These are phyloP conservation scores for Leptinotarsa rubiginosa DNA, from an alignment of 2,888 invertebrate genomes.

Conservation along the genomic window DNA sequence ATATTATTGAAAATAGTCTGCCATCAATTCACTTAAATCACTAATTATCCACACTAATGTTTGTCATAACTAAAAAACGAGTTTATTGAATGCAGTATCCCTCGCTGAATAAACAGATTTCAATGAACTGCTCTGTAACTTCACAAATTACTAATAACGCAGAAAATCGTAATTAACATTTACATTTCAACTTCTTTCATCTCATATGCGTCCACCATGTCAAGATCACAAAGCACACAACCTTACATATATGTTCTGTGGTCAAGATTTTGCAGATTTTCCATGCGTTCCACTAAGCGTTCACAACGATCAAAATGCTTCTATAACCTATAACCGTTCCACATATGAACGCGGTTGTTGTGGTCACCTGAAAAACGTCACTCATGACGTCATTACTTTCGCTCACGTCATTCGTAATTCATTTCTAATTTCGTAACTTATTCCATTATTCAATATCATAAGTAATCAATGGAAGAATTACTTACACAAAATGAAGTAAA, in stretches of 20 bases:
- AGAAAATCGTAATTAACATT: slow-evolving; percentile 1
- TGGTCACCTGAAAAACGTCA: no score
- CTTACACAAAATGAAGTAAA: no score
- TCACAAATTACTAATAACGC: slow-evolving; percentile 10
- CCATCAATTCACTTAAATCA: slow-evolving; percentile 54
- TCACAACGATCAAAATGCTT: no score
- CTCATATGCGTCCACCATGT: slow-evolving; percentile 20
- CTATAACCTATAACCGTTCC: no score
- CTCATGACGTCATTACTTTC: no score
- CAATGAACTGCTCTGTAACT: neutral
- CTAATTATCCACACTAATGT: slow-evolving; percentile 48
- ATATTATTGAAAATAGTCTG: slow-evolving; percentile 58
- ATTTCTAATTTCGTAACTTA: no score
- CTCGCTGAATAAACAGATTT: neutral
- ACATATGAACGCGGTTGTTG: no score
- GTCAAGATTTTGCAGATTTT: neutral
- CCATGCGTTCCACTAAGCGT: no score
- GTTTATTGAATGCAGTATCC: slow-evolving; percentile 8
- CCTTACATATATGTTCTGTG: slow-evolving; percentile 8
- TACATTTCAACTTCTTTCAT: slow-evolving; percentile 15
- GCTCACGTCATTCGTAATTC: no score
- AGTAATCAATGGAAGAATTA: no score
- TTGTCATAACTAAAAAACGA: slow-evolving; percentile 24
- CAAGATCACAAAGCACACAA: slow-evolving; percentile 14
- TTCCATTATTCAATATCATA: no score